Conservation (phyloP, 2,797 vertebrate genomes). For the Gouania willdenowi region DNA sequence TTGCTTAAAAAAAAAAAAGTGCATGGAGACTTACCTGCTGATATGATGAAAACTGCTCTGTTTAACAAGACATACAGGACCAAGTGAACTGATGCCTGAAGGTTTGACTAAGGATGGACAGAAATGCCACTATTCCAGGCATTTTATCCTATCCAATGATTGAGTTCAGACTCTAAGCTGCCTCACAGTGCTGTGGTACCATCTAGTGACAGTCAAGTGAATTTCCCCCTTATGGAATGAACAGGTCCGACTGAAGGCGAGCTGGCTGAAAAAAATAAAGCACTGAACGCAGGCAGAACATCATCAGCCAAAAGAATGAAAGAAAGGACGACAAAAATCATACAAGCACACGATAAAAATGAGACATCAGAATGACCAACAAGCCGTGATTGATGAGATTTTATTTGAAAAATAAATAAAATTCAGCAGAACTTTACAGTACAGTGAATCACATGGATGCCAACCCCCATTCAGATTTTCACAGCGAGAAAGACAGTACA, state of each 20-base stretch:
- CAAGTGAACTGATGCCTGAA: background rate
- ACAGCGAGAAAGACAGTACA: slow-evolving; percentile 35
- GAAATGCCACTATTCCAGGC: background rate
- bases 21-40: slow-evolving; percentile 18
- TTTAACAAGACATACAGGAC: slow-evolving; percentile 4
- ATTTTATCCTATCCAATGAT: background rate
- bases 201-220: slow-evolving; percentile 14
- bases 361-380: slow-evolving; percentile 53
- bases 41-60: slow-evolving; percentile 9
- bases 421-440: slow-evolving; percentile 43
- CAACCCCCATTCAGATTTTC: slow-evolving; percentile 30
- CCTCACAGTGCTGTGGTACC: background rate
- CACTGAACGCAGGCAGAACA: slow-evolving; percentile 19
- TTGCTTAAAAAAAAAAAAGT: too few relatives aligned
- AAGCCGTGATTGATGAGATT: slow-evolving; percentile 66
- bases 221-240: background rate
- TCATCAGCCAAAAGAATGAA: slow-evolving; percentile 21
- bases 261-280: background rate
- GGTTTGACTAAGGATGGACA: too few relatives aligned
- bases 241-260: background rate
- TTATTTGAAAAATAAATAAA: slow-evolving; percentile 70
- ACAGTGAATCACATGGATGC: slow-evolving; percentile 37
- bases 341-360: slow-evolving; percentile 40
- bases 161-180: background rate
- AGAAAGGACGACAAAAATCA: slow-evolving; percentile 15